phyloP scores from a whole-genome alignment of 2,797 vertebrate genomes.

The Sciaenops ocellatus region DNA sequence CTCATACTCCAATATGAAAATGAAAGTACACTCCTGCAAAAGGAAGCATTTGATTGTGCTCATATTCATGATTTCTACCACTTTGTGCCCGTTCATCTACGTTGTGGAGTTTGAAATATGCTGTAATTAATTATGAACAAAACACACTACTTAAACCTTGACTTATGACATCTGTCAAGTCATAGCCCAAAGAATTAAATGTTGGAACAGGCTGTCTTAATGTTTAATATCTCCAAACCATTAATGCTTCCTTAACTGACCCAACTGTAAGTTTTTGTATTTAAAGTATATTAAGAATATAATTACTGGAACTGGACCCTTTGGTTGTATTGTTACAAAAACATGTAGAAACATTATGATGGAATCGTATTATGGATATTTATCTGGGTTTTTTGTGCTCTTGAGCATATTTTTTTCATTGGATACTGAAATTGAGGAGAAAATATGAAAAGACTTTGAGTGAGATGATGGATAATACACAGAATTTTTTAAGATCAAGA shows the following conservation, averaged over 20 bases:
- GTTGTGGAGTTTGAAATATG: background rate
- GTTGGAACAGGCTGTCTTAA: background rate
- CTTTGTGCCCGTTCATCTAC: background rate
- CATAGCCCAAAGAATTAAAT: background rate
- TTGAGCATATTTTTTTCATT: background rate
- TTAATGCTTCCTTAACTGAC: background rate
- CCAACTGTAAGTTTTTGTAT: background rate
- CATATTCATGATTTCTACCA: background rate
- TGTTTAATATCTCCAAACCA: conserved; percentile 4
- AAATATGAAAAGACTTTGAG: background rate
- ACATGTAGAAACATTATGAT: background rate
- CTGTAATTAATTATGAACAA: background rate
- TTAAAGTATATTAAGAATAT: background rate
- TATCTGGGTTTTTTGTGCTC: background rate
- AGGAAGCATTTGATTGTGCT: background rate
- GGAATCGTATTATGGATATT: background rate
- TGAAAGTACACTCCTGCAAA: conserved; percentile 14
- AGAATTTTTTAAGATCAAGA: background rate
- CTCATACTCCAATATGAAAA: conserved; percentile 22
- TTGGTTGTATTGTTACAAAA: background rate
- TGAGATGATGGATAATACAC: background rate
- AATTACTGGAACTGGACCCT: background rate
- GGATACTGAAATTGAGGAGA: background rate
- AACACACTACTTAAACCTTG: conserved; percentile 1
- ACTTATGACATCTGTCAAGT: conserved; percentile 16